Percentiles rank a stretch among this genome's conserved stretches.
phyloP scores from a whole-genome alignment of 2,113 vertebrate genomes.

The Neopipo cinnamomea region DNA sequence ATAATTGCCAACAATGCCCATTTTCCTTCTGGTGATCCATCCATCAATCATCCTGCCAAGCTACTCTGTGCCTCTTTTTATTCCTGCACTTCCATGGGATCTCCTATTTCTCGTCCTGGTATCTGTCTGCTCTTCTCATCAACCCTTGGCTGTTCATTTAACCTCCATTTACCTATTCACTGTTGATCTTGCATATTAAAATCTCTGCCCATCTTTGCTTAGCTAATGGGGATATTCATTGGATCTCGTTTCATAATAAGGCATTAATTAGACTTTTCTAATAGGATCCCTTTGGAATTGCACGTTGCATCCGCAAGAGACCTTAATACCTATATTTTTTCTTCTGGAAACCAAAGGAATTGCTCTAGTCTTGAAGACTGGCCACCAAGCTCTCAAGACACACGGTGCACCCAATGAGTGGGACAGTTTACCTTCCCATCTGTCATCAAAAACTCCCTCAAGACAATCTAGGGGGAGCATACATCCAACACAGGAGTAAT shows the following conservation, averaged over 20 bases:
- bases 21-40: background rate
- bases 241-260: constrained; percentile 17
- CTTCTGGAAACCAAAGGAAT: background rate
- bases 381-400: background rate
- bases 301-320: background rate
- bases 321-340: background rate
- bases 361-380: background rate
- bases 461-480: background rate
- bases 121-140: background rate
- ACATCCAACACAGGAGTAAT: background rate
- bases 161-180: background rate
- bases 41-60: background rate
- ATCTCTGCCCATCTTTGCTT: constrained; percentile 30
- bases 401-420: background rate
- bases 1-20: background rate
- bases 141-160: background rate
- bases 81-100: fast-evolving
- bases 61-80: background rate
- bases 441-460: background rate
- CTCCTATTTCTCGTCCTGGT: background rate
- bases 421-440: background rate
- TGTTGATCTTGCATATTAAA: constrained; percentile 19
- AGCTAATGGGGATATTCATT: constrained; percentile 9
- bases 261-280: constrained; percentile 6
- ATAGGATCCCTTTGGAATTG: background rate